Conservation (phyloP, 2,888 invertebrate species). For the Timandra comae region DNA sequence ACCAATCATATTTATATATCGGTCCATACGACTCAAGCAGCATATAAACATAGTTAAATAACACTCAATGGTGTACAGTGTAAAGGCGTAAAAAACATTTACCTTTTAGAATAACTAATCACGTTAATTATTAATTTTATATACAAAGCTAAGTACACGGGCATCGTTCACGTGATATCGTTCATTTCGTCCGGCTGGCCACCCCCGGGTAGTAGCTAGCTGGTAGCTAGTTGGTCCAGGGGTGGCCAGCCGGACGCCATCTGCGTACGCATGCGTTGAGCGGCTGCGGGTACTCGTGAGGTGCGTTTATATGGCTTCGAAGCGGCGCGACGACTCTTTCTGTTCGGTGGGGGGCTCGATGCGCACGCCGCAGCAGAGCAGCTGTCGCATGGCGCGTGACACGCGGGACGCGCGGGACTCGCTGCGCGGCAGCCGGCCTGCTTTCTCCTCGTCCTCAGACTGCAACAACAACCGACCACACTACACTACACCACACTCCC, state of each 20-base stretch:
- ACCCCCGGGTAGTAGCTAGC: slow-evolving; percentile 25
- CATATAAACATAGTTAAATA: too few species aligned
- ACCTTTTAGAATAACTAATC: slow-evolving; percentile 16
- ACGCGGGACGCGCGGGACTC: slow-evolving; percentile 54
- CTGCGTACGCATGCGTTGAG: slow-evolving; percentile 10
- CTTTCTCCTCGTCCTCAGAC: slow-evolving; percentile 62
- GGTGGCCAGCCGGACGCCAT: slow-evolving; percentile 45
- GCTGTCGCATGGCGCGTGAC: slow-evolving; percentile 49
- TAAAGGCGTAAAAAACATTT: too few species aligned
- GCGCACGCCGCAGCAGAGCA: slow-evolving; percentile 61
- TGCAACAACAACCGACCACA: slow-evolving; percentile 51
- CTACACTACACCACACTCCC: slow-evolving; percentile 7
- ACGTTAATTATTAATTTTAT: slow-evolving; percentile 45
- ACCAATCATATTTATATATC: too few species aligned
- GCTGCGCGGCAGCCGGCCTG: slow-evolving; percentile 67
- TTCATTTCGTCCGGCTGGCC: slow-evolving; percentile 39
- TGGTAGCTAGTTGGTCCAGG: slow-evolving; percentile 20
- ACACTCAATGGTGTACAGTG: too few species aligned
- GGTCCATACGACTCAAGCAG: too few species aligned
- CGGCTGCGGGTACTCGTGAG: slow-evolving; percentile 16
- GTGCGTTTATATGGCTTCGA: slow-evolving; percentile 37
- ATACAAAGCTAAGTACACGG: slow-evolving; percentile 44
- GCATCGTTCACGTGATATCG: slow-evolving; percentile 30
- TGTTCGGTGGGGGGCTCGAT: slow-evolving; percentile 57
- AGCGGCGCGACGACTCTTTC: slow-evolving; percentile 33